phyloP scores from a whole-genome alignment of 1,140 invertebrate species.

The Drosophila tani region DNA sequence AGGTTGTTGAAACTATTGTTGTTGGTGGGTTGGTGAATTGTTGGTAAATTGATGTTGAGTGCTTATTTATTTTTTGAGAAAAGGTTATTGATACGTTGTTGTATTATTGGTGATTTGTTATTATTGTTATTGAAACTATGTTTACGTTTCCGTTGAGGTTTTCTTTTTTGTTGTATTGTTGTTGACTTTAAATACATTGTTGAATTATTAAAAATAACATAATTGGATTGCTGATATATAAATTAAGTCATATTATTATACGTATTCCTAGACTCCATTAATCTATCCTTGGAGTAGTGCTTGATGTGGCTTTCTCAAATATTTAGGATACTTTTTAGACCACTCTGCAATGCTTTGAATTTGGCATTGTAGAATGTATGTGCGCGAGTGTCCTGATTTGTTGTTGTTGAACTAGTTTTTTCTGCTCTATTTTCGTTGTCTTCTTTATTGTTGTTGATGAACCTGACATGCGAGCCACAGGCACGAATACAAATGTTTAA shows the following conservation, averaged over 20 bases:
- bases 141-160: not conserved
- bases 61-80: too few relatives aligned
- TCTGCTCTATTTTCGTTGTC: constrained; percentile 9
- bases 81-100: not conserved
- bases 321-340: too few relatives aligned
- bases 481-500: constrained; percentile 78
- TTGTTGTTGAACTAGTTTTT: constrained; percentile 12
- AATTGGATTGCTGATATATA: not conserved
- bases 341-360: constrained; percentile 4
- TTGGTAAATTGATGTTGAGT: not conserved
- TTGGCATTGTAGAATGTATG: constrained; percentile 4
- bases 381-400: constrained; percentile 4
- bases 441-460: constrained; percentile 48
- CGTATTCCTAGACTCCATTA: not conserved
- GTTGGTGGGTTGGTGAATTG: not conserved
- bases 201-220: not conserved
- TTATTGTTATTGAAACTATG: not conserved
- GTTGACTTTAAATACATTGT: not conserved
- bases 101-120: not conserved
- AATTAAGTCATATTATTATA: not conserved
- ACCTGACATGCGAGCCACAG: constrained; percentile 77
- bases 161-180: not conserved
- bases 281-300: not conserved
- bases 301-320: not conserved
- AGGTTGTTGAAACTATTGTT: not conserved